Evolutionary conservation across 2,888 invertebrate species (phyloP).

Genomic region (Griposia aprilina): DNA sequence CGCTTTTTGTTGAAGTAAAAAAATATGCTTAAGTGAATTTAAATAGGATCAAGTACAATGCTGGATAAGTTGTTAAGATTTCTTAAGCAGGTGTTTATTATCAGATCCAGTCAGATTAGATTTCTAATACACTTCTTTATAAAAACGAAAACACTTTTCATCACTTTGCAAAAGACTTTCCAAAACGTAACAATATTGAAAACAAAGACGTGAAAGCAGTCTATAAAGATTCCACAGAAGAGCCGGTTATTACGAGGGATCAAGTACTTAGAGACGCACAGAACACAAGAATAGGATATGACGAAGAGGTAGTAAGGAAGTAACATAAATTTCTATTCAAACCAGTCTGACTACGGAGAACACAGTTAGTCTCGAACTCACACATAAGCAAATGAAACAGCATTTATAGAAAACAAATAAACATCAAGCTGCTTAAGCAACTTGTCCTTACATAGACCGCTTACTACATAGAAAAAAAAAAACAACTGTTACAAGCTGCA

Average conservation of each 20-base stretch:
- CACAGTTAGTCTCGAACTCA: slow-evolving; percentile 5
- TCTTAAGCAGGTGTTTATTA: slow-evolving; percentile 5
- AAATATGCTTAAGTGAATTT: slow-evolving; percentile 6
- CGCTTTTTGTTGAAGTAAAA: slow-evolving; percentile 21
- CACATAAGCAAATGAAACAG: neutral
- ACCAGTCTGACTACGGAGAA: slow-evolving; percentile 22
- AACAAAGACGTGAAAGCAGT: neutral
- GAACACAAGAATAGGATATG: slow-evolving; percentile 12
- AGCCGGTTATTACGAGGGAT: neutral
- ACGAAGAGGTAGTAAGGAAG: slow-evolving; percentile 2
- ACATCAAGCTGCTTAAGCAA: neutral
- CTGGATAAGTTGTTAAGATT: slow-evolving; percentile 20
- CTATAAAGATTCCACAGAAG: neutral
- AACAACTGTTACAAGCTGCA: neutral
- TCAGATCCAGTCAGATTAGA: slow-evolving; percentile 4
- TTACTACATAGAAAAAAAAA: slow-evolving; percentile 2
- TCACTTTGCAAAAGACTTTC: neutral
- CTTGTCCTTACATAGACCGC: neutral
- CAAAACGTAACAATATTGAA: neutral
- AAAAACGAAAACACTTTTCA: neutral
- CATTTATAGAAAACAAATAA: slow-evolving; percentile 6
- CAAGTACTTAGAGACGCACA: neutral
- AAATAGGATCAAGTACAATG: slow-evolving; percentile 22
- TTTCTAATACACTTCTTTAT: neutral
- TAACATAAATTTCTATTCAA: slow-evolving; percentile 22